Evolutionary conservation across 2,888 invertebrate species (phyloP).

Genomic region (Ctenicera cuprea): DNA sequence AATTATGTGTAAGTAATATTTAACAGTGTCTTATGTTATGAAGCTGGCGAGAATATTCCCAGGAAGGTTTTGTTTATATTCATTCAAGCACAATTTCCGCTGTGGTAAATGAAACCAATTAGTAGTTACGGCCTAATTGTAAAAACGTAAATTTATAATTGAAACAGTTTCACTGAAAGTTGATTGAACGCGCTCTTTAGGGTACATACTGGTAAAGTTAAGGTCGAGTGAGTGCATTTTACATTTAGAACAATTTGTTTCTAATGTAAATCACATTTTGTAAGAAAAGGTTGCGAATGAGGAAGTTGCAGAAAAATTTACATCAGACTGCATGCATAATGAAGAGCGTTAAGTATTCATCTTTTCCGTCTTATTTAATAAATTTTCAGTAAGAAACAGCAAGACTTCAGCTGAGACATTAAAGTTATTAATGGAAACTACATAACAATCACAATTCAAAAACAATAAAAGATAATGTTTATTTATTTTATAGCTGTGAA

Average conservation of each 20-base stretch:
- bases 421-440: slow-evolving; percentile 5
- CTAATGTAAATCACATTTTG: not conserved
- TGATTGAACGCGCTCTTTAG: not conserved
- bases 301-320: slow-evolving; percentile 13
- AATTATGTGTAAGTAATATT: slow-evolving; percentile 29
- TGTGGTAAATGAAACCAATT: slow-evolving; percentile 38
- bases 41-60: slow-evolving; percentile 41
- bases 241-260: not conserved
- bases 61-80: slow-evolving; percentile 35
- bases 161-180: slow-evolving; percentile 10
- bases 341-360: not conserved
- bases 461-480: slow-evolving; percentile 13
- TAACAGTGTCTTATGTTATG: slow-evolving; percentile 34
- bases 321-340: slow-evolving; percentile 14
- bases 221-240: not conserved
- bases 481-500: slow-evolving; percentile 9
- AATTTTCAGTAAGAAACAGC: not conserved
- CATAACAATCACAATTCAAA: slow-evolving; percentile 9
- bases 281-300: not conserved
- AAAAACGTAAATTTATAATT: slow-evolving; percentile 18
- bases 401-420: not conserved
- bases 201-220: not conserved
- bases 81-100: slow-evolving; percentile 43
- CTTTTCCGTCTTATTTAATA: not conserved
- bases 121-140: slow-evolving; percentile 35